A percentile compares a stretch with the other conserved stretches of the same genome.
phyloP scores from a whole-genome alignment of 2,797 vertebrate species.

The Pelochelys cantorii region DNA sequence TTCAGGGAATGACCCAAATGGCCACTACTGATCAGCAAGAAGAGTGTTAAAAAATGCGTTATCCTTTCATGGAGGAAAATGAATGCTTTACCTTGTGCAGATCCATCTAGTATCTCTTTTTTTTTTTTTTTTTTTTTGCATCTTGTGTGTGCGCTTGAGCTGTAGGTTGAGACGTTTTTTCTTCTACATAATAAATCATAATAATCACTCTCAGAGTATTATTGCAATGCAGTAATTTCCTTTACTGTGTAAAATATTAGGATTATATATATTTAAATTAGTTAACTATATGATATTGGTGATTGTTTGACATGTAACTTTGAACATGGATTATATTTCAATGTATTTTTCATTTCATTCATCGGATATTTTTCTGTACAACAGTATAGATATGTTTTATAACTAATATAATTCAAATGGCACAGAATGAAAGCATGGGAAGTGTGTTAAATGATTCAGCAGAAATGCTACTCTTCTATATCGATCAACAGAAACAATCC shows the following conservation, averaged over 20 bases:
- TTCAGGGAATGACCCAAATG: neutral
- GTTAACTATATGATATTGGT: neutral
- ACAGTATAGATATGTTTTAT: neutral
- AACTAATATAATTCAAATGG: neutral
- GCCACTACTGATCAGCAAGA: neutral
- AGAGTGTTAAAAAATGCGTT: conserved; percentile 54
- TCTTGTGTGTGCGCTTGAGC: neutral
- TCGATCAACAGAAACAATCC: neutral
- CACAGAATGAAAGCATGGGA: conserved; percentile 1
- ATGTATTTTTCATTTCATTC: neutral
- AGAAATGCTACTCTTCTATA: neutral
- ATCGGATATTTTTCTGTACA: neutral
- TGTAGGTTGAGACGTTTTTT: neutral
- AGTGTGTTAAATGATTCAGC: neutral
- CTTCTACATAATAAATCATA: neutral
- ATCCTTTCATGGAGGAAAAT: conserved; percentile 32
- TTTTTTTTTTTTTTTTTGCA: neutral
- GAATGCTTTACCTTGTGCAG: neutral
- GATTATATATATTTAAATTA: neutral
- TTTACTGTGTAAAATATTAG: neutral
- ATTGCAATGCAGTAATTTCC: neutral
- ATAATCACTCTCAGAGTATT: neutral
- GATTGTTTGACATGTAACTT: neutral
- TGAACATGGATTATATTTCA: neutral
- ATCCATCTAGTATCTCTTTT: neutral